Conservation (phyloP, 2,888 invertebrate genomes). For the Elaeidobius kamerunicus region DNA sequence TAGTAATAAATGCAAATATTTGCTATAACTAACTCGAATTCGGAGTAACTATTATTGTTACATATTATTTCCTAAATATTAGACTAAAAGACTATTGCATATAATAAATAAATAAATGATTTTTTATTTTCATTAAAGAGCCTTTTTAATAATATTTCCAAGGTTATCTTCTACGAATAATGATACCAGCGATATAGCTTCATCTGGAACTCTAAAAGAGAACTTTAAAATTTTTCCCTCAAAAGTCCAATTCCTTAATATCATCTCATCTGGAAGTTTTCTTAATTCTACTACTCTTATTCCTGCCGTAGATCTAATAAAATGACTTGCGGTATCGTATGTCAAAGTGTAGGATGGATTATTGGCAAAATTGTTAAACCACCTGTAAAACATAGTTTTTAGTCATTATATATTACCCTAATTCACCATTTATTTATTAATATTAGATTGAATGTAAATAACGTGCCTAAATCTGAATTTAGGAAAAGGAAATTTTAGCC, state of each 20-base stretch:
- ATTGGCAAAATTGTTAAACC: slow-evolving; percentile 48
- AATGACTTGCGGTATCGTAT: slow-evolving; percentile 41
- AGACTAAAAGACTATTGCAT: background rate
- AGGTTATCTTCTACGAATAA: slow-evolving; percentile 66
- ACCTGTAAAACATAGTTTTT: too few relatives aligned
- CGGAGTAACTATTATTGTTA: too few relatives aligned
- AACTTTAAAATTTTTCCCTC: slow-evolving; percentile 57
- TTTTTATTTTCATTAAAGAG: background rate
- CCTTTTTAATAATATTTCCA: slow-evolving; percentile 62
- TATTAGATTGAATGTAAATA: too few relatives aligned
- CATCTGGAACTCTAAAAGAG: slow-evolving; percentile 57
- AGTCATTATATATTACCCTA: too few relatives aligned
- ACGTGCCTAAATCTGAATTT: too few relatives aligned
- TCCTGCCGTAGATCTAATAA: slow-evolving; percentile 61
- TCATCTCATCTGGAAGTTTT: slow-evolving; percentile 58
- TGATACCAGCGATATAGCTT: slow-evolving; percentile 48
- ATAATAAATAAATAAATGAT: background rate
- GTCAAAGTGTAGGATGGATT: slow-evolving; percentile 37
- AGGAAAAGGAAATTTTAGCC: too few relatives aligned
- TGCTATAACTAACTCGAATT: too few relatives aligned
- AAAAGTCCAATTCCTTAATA: slow-evolving; percentile 63
- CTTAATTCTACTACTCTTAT: slow-evolving; percentile 66
- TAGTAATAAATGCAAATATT: too few relatives aligned
- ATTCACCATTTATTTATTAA: too few relatives aligned
- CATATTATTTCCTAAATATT: too few relatives aligned